Conservation (phyloP, 1,140 invertebrate species). For the Drosophila setifemur region DNA sequence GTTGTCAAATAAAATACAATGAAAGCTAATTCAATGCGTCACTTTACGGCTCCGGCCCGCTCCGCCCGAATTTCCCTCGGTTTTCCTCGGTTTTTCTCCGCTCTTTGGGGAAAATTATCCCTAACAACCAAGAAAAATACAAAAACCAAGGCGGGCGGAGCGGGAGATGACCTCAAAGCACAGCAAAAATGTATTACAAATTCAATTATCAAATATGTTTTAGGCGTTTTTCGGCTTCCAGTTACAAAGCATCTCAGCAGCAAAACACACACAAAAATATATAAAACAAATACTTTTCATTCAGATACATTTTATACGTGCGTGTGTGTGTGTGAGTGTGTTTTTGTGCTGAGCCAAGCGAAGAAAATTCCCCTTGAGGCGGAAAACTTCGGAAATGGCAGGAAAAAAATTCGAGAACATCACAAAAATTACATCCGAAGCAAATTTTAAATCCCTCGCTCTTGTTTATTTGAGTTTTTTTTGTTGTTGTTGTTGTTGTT, state of each 20-base stretch:
- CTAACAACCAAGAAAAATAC: constrained; percentile 44
- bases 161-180: constrained; percentile 41
- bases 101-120: constrained; percentile 36
- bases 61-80: neutral
- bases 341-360: neutral
- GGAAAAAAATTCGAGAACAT: constrained; percentile 24
- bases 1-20: constrained; percentile 68
- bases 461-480: constrained; percentile 12
- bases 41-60: neutral
- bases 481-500: neutral
- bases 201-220: constrained; percentile 77
- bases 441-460: constrained; percentile 10
- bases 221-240: constrained; percentile 36
- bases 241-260: constrained; percentile 18
- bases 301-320: too few relatives aligned
- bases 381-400: constrained; percentile 22
- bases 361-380: constrained; percentile 12
- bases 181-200: constrained; percentile 72
- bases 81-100: neutral
- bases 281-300: constrained; percentile 38
- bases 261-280: constrained; percentile 12
- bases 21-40: constrained; percentile 56
- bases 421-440: constrained; percentile 28
- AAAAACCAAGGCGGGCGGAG: neutral
- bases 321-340: neutral